Conservation (phyloP, 1,140 invertebrate species). For the Asbolus verrucosus region DNA sequence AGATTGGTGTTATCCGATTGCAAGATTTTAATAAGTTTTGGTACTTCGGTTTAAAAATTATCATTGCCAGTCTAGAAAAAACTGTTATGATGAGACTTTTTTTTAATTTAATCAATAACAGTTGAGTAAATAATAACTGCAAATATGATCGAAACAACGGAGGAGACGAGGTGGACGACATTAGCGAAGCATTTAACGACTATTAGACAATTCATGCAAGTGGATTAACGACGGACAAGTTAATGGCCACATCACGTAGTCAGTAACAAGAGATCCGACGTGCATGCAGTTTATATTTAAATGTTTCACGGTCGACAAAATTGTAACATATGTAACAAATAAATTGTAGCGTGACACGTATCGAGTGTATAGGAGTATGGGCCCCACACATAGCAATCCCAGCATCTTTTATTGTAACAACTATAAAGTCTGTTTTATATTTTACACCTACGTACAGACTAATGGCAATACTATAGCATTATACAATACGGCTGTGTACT, state of each 20-base stretch:
- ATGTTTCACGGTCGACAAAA: conserved; percentile 45
- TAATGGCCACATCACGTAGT: conserved; percentile 33
- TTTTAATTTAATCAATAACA: too few relatives aligned
- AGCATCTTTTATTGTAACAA: conserved; percentile 35
- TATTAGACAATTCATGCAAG: conserved; percentile 36
- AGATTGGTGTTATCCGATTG: too few relatives aligned
- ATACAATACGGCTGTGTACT: conserved; percentile 11
- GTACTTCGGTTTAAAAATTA: too few relatives aligned
- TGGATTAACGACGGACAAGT: conserved; percentile 31
- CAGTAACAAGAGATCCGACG: conserved; percentile 35
- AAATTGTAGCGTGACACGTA: conserved; percentile 40
- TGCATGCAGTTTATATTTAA: conserved; percentile 42
- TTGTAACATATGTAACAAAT: conserved; percentile 48
- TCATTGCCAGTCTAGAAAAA: too few relatives aligned
- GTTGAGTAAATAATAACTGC: too few relatives aligned
- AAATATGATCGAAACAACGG: too few relatives aligned
- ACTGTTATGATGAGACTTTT: too few relatives aligned
- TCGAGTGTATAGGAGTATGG: conserved; percentile 1
- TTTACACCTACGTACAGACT: conserved; percentile 45
- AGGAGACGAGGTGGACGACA: not conserved
- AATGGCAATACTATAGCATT: conserved; percentile 34
- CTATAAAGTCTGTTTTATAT: conserved; percentile 44
- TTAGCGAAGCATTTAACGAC: conserved; percentile 38
- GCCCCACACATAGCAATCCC: conserved; percentile 33
- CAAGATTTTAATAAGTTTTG: too few relatives aligned